These are phyloP conservation scores for Apoda limacodes DNA, from an alignment of 2,888 invertebrate species.

Conservation along the genomic window DNA sequence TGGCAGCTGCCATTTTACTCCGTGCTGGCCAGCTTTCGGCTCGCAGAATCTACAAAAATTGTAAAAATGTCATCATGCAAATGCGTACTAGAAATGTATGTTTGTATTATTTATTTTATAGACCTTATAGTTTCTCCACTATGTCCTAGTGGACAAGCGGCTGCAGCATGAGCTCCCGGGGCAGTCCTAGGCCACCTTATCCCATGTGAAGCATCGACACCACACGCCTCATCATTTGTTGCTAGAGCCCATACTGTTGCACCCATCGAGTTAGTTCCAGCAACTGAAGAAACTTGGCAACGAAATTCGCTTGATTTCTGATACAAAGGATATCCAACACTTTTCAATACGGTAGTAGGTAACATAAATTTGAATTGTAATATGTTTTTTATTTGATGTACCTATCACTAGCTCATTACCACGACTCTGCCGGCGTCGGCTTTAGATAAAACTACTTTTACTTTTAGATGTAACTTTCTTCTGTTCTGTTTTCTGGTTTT, in stretches of 20 bases:
- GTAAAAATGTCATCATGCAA: too few relatives aligned
- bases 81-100: not conserved
- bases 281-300: conserved; percentile 75
- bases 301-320: conserved; percentile 84
- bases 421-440: too few relatives aligned
- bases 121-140: conserved; percentile 54
- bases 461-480: too few relatives aligned
- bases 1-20: conserved; percentile 79
- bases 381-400: too few relatives aligned
- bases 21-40: conserved; percentile 60
- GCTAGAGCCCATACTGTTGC: conserved; percentile 75
- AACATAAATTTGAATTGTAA: too few relatives aligned
- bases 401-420: too few relatives aligned
- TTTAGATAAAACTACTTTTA: too few relatives aligned
- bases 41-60: conserved; percentile 51
- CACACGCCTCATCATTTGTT: conserved; percentile 61
- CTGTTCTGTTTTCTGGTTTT: too few relatives aligned
- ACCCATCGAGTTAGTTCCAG: conserved; percentile 57
- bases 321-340: conserved; percentile 13
- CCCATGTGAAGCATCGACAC: conserved; percentile 69
- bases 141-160: conserved; percentile 63
- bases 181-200: conserved; percentile 74
- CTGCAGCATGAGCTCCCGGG: conserved; percentile 75
- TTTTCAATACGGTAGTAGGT: not conserved
- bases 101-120: not conserved